These are phyloP conservation scores for Iphiclides podalirius DNA, from an alignment of 2,888 invertebrate species.

Conservation along the genomic window DNA sequence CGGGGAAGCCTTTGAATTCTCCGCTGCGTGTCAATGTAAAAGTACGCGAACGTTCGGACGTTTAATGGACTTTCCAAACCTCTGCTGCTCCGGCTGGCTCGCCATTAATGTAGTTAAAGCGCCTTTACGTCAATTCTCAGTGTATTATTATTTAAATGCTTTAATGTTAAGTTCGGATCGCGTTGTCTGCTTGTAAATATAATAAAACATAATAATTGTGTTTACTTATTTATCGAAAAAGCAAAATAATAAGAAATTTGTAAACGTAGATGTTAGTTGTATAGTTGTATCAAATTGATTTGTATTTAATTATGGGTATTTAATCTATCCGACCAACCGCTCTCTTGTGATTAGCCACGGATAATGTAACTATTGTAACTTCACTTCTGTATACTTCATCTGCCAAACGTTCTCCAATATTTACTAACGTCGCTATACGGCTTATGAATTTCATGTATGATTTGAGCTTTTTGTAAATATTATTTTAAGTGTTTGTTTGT, in stretches of 20 bases:
- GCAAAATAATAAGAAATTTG: conserved; percentile 69
- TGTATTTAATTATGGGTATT: conserved; percentile 77
- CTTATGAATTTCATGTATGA: conserved; percentile 61
- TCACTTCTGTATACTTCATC: conserved; percentile 49
- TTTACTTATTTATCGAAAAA: conserved; percentile 77
- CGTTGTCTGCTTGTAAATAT: conserved; percentile 79
- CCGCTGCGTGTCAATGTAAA: conserved; percentile 24
- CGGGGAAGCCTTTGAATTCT: conserved; percentile 29
- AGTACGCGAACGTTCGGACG: conserved; percentile 27
- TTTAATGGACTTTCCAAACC: conserved; percentile 33
- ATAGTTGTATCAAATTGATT: conserved; percentile 78
- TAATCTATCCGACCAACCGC: conserved; percentile 72
- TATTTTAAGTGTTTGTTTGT: conserved; percentile 74
- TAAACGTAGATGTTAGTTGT: conserved; percentile 78
- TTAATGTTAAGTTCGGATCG: conserved; percentile 70
- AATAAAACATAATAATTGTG: conserved; percentile 55
- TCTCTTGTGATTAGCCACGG: conserved; percentile 74
- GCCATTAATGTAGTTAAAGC: conserved; percentile 70
- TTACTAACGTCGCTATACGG: conserved; percentile 38
- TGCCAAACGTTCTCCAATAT: conserved; percentile 33
- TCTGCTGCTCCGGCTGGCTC: conserved; percentile 64
- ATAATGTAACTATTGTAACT: conserved; percentile 27
- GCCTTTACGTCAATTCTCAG: conserved; percentile 80
- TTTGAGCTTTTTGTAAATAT: conserved; percentile 76
- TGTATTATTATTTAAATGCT: conserved; percentile 80